Evolutionary conservation across 2,888 invertebrate species (phyloP).

Genomic region (Molorchus minor): DNA sequence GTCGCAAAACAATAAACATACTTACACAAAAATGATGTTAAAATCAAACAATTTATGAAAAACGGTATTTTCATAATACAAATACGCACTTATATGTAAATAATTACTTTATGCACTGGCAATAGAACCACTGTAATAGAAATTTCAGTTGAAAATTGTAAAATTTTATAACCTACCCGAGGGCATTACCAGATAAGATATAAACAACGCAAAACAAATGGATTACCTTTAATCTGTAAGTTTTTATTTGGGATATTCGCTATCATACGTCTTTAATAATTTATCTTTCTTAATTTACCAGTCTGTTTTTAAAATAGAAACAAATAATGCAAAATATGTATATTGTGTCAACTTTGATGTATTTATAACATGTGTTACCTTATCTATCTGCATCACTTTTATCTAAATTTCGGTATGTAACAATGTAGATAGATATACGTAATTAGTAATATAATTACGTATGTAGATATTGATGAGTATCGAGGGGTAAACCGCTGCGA

Average conservation of each 20-base stretch:
- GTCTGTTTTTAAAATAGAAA: conserved; percentile 8
- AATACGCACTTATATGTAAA: too few relatives aligned
- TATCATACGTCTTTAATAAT: conserved; percentile 11
- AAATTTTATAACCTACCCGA: conserved; percentile 5
- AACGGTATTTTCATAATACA: conserved; percentile 15
- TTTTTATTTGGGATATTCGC: conserved; percentile 9
- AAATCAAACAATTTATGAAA: conserved; percentile 1
- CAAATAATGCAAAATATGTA: conserved; percentile 9
- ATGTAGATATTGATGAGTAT: too few relatives aligned
- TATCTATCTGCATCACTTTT: too few relatives aligned
- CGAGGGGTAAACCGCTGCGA: too few relatives aligned
- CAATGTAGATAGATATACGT: too few relatives aligned
- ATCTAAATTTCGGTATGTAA: too few relatives aligned
- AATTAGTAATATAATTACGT: too few relatives aligned
- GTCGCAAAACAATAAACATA: neutral
- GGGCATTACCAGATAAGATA: conserved; percentile 15
- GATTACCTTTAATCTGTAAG: conserved; percentile 8
- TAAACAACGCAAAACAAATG: conserved; percentile 6
- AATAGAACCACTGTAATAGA: neutral
- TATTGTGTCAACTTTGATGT: too few relatives aligned
- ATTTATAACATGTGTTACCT: too few relatives aligned
- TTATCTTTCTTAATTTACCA: conserved; percentile 15
- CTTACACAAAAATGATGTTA: conserved; percentile 5
- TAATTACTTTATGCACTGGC: neutral
- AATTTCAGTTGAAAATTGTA: conserved; percentile 8